A percentile compares a stretch with the other conserved stretches of the same genome.
Conservation (phyloP, 2,797 vertebrate genomes). For the Trachurus trachurus region DNA sequence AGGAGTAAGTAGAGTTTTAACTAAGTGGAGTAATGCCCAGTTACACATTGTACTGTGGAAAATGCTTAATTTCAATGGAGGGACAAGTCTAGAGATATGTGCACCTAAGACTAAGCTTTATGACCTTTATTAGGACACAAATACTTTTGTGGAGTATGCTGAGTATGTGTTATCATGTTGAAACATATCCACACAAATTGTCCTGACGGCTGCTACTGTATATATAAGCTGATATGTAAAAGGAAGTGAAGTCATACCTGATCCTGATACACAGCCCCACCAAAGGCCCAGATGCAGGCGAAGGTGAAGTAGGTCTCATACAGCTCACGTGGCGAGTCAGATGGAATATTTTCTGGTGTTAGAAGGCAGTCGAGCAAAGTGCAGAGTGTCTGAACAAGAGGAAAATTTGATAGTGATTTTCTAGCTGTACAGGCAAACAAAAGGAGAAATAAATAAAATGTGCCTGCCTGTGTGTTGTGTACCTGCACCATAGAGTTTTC, state of each 20-base stretch:
- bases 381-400: constrained; percentile 86
- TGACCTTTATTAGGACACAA: background rate
- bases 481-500: constrained; percentile 92
- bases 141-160: background rate
- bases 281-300: constrained; percentile 91
- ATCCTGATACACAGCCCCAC: constrained; percentile 86
- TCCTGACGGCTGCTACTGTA: background rate
- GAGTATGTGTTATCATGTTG: constrained; percentile 1
- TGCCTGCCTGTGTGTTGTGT: constrained; percentile 18
- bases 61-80: background rate
- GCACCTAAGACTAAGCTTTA: background rate
- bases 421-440: background rate
- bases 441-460: background rate
- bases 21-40: background rate
- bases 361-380: constrained; percentile 90
- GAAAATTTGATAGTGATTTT: constrained; percentile 24
- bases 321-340: constrained; percentile 87
- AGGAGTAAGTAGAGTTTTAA: constrained; percentile 17
- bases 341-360: constrained; percentile 86
- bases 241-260: constrained; percentile 78
- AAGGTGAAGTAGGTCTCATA: constrained; percentile 91
- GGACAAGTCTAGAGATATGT: constrained; percentile 3
- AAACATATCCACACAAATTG: background rate
- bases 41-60: background rate
- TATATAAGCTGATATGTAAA: constrained; percentile 1